Conservation (phyloP, 1,140 invertebrate genomes). For the Micrasema longulum region DNA sequence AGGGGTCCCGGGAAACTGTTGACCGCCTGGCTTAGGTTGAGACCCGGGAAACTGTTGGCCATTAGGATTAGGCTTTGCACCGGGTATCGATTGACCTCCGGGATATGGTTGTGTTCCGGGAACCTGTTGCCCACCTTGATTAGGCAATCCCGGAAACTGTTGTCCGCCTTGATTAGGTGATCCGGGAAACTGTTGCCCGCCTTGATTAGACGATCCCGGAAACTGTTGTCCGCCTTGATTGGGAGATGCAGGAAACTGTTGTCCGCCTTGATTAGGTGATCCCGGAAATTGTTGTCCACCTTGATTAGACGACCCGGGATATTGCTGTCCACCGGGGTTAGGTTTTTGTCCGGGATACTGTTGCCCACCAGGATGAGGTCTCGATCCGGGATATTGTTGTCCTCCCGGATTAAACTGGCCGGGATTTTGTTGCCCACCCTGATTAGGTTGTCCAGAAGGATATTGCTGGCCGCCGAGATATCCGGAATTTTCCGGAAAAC, state of each 20-base stretch:
- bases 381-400: constrained; percentile 4
- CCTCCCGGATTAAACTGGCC: not conserved
- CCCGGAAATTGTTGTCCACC: too few relatives aligned
- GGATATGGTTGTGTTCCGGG: not conserved
- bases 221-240: too few relatives aligned
- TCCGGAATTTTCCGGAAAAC: too few relatives aligned
- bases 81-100: not conserved
- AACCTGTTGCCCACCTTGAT: not conserved
- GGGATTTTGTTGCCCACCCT: constrained; percentile 15
- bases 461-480: constrained; percentile 4
- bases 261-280: too few relatives aligned
- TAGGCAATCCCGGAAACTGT: too few relatives aligned
- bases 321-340: not conserved
- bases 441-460: constrained; percentile 4
- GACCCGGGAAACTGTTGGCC: not conserved
- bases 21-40: not conserved
- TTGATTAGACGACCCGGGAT: too few relatives aligned
- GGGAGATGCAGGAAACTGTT: too few relatives aligned
- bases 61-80: too few relatives aligned
- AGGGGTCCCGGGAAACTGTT: not conserved
- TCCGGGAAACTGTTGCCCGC: too few relatives aligned
- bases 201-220: too few relatives aligned
- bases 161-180: too few relatives aligned
- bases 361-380: too few relatives aligned
- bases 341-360: constrained; percentile 2